Base-by-base conservation (phyloP, 2,113 vertebrate genomes). In the Stegastes partitus region DNA sequence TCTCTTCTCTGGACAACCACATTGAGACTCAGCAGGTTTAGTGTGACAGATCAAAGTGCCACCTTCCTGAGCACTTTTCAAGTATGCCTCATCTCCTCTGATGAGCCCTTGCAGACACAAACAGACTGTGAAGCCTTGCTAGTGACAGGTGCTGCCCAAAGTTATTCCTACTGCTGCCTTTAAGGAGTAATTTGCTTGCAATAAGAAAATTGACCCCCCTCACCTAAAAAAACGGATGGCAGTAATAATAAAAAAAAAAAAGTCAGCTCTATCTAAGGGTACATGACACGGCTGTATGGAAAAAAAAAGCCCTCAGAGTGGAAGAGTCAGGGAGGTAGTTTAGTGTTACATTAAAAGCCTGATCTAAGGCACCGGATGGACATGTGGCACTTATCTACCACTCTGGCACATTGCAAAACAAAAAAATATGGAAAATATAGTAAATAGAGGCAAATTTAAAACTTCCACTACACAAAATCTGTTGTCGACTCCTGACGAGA, bases 11-110 rank as follows among this genome's bases (percentile, higher is more conserved):
- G 39, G 82, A 83, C 59, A 34, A 42, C 53, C 63, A 50, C 42
- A 31, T 57, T 73, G 54, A 55, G 23, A 67, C 54, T 74, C 85
- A 81, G 68, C 62, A 70, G 68, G 70, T 67, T 87, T 69, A 78
- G 64, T 31, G 71, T 88, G 91, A 88, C 86, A 71, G 84, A 92
- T 90, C 80, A 86, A 85, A 91, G 73, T 77, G 82, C 77, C 66
- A 91, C 86, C 86, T 86, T 85, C 44, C 72, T 64, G 53, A 70
- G 78, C 84, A 84, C 74, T 89, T 91, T 83, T 86, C 83, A 90
- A 93, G 81, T 87, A 90, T 51, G 87, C 83, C 83, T 93, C 90
- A 93, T 93, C 91, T 91, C 74, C 86, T 86, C 67, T 82, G 87
- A 93, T 91, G 86, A 93, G 71, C 68, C 75, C 63, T 74, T 72